Base-by-base conservation (phyloP, 2,888 invertebrate genomes). In the Nowickia ferox region DNA sequence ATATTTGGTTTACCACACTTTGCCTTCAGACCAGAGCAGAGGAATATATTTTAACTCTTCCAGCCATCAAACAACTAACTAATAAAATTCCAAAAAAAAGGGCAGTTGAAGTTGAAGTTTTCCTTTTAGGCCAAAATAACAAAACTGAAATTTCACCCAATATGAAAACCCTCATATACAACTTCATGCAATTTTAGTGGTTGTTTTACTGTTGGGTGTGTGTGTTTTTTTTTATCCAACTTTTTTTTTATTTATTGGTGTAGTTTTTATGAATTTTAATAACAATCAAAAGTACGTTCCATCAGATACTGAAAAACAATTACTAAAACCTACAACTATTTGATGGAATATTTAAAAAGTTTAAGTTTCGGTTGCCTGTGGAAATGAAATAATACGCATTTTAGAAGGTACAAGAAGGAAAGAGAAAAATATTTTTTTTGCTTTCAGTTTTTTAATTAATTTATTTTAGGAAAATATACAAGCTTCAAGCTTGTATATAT, bases 51-150 rank as follows among this genome's bases (percentile, higher is more conserved):
- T 75, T 68, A 8, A 5, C 61, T 59, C 9, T 46, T 53, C 46
- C 10, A 51, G 55, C 38, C 48, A 44, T 42, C 80, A 57, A 61
- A 68, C 68, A 59, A 48, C 3, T 38, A 46, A 59, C 53, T 44
- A 76, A 69, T 65, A 44, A 57, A 81, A 61, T 17, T 57, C 17
- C 9, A 30, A 44, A 79, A 53, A 79, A 76, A 83, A 80, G 76
- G 83, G 79, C 72, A 86, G 53, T 53, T 76, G 46, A 76, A 76
- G 76, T 83, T 61, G 71, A 76, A 83, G 76, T 76, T 61, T 76
- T 66, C 30, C 86, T 83, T n/a, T 65, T 66, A 66, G 76, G 86
- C 86, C 66, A 80, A 68, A 79, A 71, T 83, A 86, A 76, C 63
- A 66, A 71, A 86, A 83, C 76, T 76, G 75, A 80, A 76, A 83